Evolutionary conservation across 1,140 invertebrate species (phyloP).

Genomic region (Maniola jurtina): DNA sequence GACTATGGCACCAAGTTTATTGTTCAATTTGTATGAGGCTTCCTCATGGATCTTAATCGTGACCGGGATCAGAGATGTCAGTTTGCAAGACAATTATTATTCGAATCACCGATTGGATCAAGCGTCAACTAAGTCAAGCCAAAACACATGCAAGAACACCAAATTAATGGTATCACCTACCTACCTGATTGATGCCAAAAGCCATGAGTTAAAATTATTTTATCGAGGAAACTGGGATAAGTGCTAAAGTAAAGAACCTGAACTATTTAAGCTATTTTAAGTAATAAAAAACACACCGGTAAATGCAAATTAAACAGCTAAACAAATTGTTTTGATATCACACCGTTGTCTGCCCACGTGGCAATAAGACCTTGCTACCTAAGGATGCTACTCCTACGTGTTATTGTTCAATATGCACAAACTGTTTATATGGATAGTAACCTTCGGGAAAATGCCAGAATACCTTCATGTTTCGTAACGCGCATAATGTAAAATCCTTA

Average conservation of each 20-base stretch:
- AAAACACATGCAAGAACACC: too few relatives aligned
- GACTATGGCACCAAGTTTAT: too few relatives aligned
- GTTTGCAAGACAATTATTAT: too few relatives aligned
- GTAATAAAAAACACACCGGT: constrained; percentile 17
- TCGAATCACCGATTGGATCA: too few relatives aligned
- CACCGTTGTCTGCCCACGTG: constrained; percentile 29
- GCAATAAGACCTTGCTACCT: constrained; percentile 6
- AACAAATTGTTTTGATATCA: constrained; percentile 28
- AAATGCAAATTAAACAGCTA: constrained; percentile 22
- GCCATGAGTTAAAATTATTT: too few relatives aligned
- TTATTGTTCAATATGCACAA: constrained; percentile 21
- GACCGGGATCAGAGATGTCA: too few relatives aligned
- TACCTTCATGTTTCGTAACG: not conserved
- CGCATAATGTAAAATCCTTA: not conserved
- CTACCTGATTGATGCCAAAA: too few relatives aligned
- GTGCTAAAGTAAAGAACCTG: not conserved
- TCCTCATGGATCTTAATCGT: too few relatives aligned
- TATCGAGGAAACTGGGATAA: too few relatives aligned
- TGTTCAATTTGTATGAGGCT: too few relatives aligned
- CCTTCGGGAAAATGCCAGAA: constrained; percentile 25
- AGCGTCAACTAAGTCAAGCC: too few relatives aligned
- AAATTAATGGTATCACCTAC: too few relatives aligned
- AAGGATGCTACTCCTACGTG: constrained; percentile 30
- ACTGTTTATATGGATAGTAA: constrained; percentile 23
- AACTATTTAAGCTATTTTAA: constrained; percentile 15